Evolutionary conservation across 2,113 vertebrate species (phyloP).

Genomic region (Zosterops pallidus): DNA sequence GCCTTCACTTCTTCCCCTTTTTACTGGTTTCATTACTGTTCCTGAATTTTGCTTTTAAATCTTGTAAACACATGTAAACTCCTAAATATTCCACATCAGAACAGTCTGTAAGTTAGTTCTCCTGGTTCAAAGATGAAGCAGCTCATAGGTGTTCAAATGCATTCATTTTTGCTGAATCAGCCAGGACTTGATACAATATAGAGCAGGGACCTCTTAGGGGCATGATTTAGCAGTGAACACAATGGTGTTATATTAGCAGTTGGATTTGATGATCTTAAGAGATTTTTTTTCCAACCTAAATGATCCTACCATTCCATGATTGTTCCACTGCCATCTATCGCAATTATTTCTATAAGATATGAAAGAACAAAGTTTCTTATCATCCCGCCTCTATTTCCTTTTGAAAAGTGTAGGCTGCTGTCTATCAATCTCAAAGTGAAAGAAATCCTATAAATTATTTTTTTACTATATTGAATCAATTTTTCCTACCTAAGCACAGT

Average conservation of each 20-base stretch:
- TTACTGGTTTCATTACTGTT: not conserved
- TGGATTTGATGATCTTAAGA: not conserved
- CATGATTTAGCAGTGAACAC: not conserved
- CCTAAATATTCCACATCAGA: not conserved
- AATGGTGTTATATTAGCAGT: not conserved
- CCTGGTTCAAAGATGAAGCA: not conserved
- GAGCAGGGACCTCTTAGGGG: not conserved
- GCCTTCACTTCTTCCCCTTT: not conserved
- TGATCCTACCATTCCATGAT: not conserved
- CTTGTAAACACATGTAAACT: not conserved
- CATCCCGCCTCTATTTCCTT: not conserved
- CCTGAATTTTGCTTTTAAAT: not conserved
- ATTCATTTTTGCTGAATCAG: not conserved
- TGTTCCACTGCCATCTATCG: not conserved
- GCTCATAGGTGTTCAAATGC: not conserved
- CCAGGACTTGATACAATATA: not conserved
- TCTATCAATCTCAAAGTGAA: not conserved
- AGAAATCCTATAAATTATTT: not conserved
- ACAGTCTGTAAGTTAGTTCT: not conserved
- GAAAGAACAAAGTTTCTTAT: not conserved
- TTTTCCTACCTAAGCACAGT: not conserved
- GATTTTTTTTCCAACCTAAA: not conserved
- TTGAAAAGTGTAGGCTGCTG: not conserved
- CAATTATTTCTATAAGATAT: not conserved
- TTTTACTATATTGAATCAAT: not conserved